Evolutionary conservation across 1,140 invertebrate species (phyloP), one percentile per base, ranked within the genome.

Genomic region (Bombus affinis): DNA sequence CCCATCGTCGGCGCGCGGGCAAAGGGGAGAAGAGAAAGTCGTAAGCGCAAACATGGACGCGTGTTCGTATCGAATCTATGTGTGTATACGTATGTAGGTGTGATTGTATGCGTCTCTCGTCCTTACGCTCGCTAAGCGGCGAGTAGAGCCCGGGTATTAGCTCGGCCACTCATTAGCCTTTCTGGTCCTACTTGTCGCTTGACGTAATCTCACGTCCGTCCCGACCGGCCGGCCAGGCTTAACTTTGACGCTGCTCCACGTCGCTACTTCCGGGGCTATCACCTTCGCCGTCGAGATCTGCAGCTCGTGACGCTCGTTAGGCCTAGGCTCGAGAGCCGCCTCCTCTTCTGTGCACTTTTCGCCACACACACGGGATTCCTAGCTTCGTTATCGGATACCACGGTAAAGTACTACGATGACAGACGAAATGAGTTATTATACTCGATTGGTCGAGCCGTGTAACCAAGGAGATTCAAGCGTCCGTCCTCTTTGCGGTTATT

Each of bases 151-250:
- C 57, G 74, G 81, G 89, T 89, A 92, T 92, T 92, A 93, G 85
- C 90, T 86, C 75, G 92, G 90, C 79, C 87, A 92, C 91, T 92
- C 90, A 93, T 93, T 92, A 92, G 83, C 89, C 87, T 91, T 90
- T 91, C 88, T 86, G 88, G 89, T 92, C 86, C 90, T 86, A 92
- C 92, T 93, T 92, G 90, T 93, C 92, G 91, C 86, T 90, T 65
- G 85, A 77, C 83, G 86, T 92, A 93, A 92, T 89, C 92, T 92
- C 85, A 59, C 83, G 88, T 91, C 87, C 85, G 85, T 91, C 84
- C 88, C 72, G 59, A 53, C 65, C 81, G 65, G 80, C 80, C 71
- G 68, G 37, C 68, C 39, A 68, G 80, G 88, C 83, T 91, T 92
- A 92, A 91, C 88, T 89, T 89, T 89, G 88, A 89, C 85, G 81